These are phyloP conservation scores for Pteromalus puparum DNA, from an alignment of 1,140 invertebrate species.

Conservation along the genomic window DNA sequence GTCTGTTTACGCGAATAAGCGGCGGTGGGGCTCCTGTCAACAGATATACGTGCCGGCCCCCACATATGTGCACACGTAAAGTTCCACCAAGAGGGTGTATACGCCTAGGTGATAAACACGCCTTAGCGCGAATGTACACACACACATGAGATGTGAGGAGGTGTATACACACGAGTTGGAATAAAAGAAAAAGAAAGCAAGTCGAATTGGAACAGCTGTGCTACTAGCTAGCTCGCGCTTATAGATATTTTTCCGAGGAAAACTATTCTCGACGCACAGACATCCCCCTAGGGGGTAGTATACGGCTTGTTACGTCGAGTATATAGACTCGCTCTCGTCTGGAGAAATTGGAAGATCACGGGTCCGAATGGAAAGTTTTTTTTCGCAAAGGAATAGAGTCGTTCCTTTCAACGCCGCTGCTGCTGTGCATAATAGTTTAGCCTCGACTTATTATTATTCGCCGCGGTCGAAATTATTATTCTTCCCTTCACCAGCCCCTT, in stretches of 20 bases:
- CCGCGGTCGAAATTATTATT: conserved; percentile 44
- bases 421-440: not conserved
- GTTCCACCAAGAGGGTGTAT: not conserved
- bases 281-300: conserved; percentile 7
- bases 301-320: conserved; percentile 23
- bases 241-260: not conserved
- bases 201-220: not conserved
- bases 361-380: conserved; percentile 48
- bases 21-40: not conserved
- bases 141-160: no score
- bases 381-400: conserved; percentile 1
- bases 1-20: conserved; percentile 17
- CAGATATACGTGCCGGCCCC: not conserved
- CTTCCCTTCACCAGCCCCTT: not conserved
- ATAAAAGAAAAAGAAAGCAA: not conserved
- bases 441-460: conserved; percentile 41
- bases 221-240: no score
- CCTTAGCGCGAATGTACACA: not conserved
- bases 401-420: not conserved
- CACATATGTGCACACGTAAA: conserved; percentile 5
- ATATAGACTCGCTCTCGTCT: not conserved
- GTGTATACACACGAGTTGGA: no score
- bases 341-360: conserved; percentile 43
- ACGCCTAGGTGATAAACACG: conserved; percentile 2
- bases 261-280: conserved; percentile 27